These are phyloP conservation scores for Chloroceryle aenea DNA, from an alignment of 2,113 vertebrate species.

Conservation along the genomic window DNA sequence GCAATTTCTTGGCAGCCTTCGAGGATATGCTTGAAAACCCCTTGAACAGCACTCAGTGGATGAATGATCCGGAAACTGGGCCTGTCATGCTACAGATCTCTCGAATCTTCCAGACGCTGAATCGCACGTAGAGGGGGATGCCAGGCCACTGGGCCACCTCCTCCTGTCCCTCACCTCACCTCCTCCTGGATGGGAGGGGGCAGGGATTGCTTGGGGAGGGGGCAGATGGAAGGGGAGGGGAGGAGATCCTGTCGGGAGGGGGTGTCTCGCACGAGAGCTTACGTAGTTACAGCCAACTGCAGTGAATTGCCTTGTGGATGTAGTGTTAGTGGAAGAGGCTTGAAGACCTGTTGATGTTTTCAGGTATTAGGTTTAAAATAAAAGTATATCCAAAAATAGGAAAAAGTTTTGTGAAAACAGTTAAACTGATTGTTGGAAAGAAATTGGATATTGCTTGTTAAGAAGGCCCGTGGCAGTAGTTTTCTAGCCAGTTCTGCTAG, in stretches of 20 bases:
- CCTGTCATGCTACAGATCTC: slow-evolving; percentile 99
- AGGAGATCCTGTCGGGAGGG: neutral
- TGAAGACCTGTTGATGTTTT: slow-evolving; percentile 51
- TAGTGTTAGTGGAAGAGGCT: slow-evolving; percentile 58
- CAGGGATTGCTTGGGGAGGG: neutral
- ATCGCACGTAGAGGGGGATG: slow-evolving; percentile 86
- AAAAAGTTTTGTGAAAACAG: slow-evolving; percentile 78
- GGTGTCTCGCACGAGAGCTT: neutral
- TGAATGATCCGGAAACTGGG: slow-evolving; percentile 98
- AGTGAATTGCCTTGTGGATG: slow-evolving; percentile 64
- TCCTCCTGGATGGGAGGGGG: neutral
- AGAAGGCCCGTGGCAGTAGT: neutral
- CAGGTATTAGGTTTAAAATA: slow-evolving; percentile 56
- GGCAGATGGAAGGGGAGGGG: neutral
- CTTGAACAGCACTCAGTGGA: slow-evolving; percentile 99
- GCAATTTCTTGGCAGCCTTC: slow-evolving; percentile 78
- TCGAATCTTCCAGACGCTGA: slow-evolving; percentile 98
- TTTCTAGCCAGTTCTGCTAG: neutral
- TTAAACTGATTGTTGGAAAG: slow-evolving; percentile 42
- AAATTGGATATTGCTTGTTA: neutral
- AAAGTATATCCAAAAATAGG: slow-evolving; percentile 56
- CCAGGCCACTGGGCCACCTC: neutral
- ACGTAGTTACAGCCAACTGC: slow-evolving; percentile 32
- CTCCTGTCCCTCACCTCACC: neutral
- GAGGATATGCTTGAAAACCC: slow-evolving; percentile 99